phyloP scores from a whole-genome alignment of 2,113 vertebrate species.

The Sphaerodactylus townsendi region DNA sequence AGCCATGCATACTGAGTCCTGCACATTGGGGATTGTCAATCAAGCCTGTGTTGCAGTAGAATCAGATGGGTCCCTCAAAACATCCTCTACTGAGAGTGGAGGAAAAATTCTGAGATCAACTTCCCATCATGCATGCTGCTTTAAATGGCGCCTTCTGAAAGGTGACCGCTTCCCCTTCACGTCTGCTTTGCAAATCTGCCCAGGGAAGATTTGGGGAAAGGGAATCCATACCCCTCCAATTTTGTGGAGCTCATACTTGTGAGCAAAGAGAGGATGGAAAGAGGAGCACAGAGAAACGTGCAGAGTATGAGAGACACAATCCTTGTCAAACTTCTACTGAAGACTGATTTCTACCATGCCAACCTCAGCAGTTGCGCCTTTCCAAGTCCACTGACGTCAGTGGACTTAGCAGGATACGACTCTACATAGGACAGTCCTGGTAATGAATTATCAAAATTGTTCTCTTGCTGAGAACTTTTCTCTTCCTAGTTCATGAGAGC shows the following conservation, averaged over 20 bases:
- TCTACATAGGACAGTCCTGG: too few relatives aligned
- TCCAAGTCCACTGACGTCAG: too few relatives aligned
- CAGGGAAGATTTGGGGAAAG: accelerated
- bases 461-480: not conserved
- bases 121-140: not conserved
- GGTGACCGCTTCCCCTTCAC: too few relatives aligned
- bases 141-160: not conserved
- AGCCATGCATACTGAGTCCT: not conserved
- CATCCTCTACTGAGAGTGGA: not conserved
- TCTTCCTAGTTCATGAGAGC: not conserved
- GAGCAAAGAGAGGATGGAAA: not conserved
- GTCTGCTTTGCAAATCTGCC: accelerated
- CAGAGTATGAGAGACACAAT: not conserved
- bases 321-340: not conserved
- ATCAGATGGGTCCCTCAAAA: not conserved
- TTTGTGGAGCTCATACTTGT: not conserved
- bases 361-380: too few relatives aligned
- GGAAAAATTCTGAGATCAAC: not conserved
- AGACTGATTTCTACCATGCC: not conserved
- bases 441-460: not conserved
- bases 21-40: accelerated
- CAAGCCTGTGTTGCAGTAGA: not conserved
- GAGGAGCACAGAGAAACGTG: not conserved
- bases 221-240: not conserved
- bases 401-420: too few relatives aligned